These are phyloP conservation scores for Plagodis pulveraria DNA, from an alignment of 2,888 invertebrate genomes.

Conservation along the genomic window DNA sequence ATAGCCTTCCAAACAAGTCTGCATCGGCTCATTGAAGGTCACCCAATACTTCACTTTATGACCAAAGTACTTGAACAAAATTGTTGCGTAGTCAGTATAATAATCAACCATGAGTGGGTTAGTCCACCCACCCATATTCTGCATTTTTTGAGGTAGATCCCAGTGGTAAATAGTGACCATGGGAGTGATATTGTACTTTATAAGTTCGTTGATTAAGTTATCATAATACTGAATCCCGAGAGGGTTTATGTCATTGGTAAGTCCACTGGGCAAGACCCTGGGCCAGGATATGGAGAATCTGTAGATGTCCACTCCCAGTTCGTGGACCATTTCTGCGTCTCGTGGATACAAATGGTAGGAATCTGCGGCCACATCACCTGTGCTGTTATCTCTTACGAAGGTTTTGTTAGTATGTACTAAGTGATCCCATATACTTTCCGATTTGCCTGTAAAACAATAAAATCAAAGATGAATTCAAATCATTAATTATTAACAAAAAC, in stretches of 20 bases:
- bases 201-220: slow-evolving; percentile 89
- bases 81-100: slow-evolving; percentile 86
- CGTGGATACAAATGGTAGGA: slow-evolving; percentile 88
- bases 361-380: slow-evolving; percentile 88
- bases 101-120: slow-evolving; percentile 87
- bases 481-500: too few relatives aligned
- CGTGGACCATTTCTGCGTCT: slow-evolving; percentile 86
- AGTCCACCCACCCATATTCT: slow-evolving; percentile 88
- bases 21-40: slow-evolving; percentile 91
- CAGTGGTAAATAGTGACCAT: slow-evolving; percentile 90
- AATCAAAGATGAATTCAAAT: too few relatives aligned
- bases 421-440: slow-evolving; percentile 87
- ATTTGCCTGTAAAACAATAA: slow-evolving; percentile 79
- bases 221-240: slow-evolving; percentile 91
- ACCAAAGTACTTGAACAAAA: slow-evolving; percentile 86
- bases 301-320: slow-evolving; percentile 87
- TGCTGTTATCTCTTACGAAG: slow-evolving; percentile 82
- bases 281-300: slow-evolving; percentile 92
- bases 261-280: slow-evolving; percentile 89
- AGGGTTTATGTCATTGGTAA: slow-evolving; percentile 86
- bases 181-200: slow-evolving; percentile 88
- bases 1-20: slow-evolving; percentile 82
- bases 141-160: slow-evolving; percentile 88
- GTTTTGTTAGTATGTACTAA: slow-evolving; percentile 79
- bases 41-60: slow-evolving; percentile 89